Evolutionary conservation across 2,113 vertebrate species (phyloP), one percentile per base, ranked within the genome.

Genomic region (Phoxinus phoxinus): DNA sequence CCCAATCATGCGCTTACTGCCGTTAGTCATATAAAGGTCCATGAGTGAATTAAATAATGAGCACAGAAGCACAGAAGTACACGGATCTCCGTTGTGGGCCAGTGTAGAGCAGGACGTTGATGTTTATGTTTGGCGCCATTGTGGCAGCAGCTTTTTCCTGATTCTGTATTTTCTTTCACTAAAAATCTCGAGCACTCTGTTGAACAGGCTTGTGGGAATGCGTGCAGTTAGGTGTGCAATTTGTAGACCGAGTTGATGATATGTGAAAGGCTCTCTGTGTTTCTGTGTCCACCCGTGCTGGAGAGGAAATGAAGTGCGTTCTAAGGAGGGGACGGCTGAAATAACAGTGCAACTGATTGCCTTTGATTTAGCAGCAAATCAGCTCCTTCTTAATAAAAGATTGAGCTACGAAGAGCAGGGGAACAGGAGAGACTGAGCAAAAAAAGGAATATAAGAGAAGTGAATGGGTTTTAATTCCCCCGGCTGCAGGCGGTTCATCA

Each of bases 391-490:
- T 71, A 81, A 81, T 86, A 84, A 87, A 86, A 81, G 67, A 73
- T 2, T 41, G 41, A 41, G 41, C 8, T 41, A 41, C 41, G 41
- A 41, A 41, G 37, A 41, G 7, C 37, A 41, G 7, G 41, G 41
- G 41, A 41, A 41, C 41, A 41, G 41, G 41, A 41, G 41, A 41
- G 41, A 41, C 41, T 41, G 41, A 9, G 41, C 41, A 41, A 8
- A 41, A 9, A 41, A 41, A 41, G 41, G 41, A 9, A 8, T 41
- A 41, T 41, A 41, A 41, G 21, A 77, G 23, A 63, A 63, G 67
- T 65, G 71, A 78, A 87, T 80, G 71, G 78, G 61, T 83, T 85
- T 85, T 85, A 84, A 86, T 86, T 87, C 86, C 74, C 74, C 48
- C 32, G 41, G 32, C 71, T 23, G 51, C 61, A 61, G 74, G 63